Evolutionary conservation across 2,113 vertebrate genomes (phyloP).

Genomic region (Tragelaphus strepsiceros): DNA sequence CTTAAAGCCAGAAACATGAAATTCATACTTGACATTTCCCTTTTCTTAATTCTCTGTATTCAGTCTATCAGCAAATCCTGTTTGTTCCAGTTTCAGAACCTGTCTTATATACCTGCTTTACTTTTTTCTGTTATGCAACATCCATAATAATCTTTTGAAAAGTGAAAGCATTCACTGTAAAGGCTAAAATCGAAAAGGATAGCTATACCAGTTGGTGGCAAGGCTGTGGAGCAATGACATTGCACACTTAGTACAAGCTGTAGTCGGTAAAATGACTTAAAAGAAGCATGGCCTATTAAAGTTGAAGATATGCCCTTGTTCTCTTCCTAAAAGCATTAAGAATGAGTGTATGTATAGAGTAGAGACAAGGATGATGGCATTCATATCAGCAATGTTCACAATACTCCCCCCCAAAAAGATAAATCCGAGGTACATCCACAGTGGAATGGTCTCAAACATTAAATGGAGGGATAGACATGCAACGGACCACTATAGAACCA

Average conservation of each 20-base stretch:
- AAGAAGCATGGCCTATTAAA: background rate
- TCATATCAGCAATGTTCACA: too few relatives aligned
- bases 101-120: background rate
- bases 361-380: rapidly evolving
- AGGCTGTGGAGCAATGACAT: background rate
- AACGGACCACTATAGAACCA: rapidly evolving
- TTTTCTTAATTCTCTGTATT: background rate
- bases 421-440: rapidly evolving
- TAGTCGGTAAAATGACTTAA: background rate
- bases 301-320: background rate
- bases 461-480: background rate
- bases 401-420: too few relatives aligned
- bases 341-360: rapidly evolving
- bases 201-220: background rate
- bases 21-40: too few relatives aligned
- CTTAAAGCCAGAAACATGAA: background rate
- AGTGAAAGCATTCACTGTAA: background rate
- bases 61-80: background rate
- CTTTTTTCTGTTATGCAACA: too few relatives aligned
- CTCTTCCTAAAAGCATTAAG: background rate
- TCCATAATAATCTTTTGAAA: background rate
- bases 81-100: background rate
- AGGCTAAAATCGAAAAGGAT: background rate
- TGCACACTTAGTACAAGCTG: background rate
- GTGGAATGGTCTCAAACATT: background rate